Percentiles rank a stretch among this genome's conserved stretches.
Conservation (phyloP, 2,113 vertebrate species). For the Fulmarus glacialis region DNA sequence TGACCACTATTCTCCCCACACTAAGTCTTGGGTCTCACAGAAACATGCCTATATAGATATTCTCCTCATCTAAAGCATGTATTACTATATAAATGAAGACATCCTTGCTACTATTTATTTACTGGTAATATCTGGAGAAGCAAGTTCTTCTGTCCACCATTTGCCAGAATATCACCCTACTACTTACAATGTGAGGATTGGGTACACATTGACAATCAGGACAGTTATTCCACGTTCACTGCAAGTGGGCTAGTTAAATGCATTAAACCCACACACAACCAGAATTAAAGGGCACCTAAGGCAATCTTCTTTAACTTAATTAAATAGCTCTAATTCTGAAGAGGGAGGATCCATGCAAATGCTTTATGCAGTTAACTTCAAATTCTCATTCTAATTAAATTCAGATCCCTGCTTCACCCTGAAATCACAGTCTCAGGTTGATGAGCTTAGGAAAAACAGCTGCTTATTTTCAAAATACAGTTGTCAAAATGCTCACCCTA, state of each 20-base stretch:
- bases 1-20: neutral
- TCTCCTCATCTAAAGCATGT: neutral
- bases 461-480: neutral
- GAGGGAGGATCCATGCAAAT: neutral
- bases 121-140: neutral
- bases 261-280: neutral
- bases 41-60: neutral
- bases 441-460: neutral
- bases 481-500: neutral
- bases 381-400: neutral
- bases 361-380: constrained; percentile 14
- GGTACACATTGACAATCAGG: neutral
- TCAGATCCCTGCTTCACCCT: neutral
- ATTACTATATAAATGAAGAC: neutral
- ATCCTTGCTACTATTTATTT: neutral
- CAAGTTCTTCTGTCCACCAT: neutral
- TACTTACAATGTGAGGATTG: neutral
- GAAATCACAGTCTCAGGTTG: neutral
- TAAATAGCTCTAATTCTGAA: neutral
- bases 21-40: neutral
- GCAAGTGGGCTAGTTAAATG: neutral
- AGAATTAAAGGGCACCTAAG: neutral
- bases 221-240: neutral
- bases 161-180: neutral
- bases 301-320: neutral